phyloP scores from a whole-genome alignment of 2,888 invertebrate genomes.

The Isotomurus palustris region DNA sequence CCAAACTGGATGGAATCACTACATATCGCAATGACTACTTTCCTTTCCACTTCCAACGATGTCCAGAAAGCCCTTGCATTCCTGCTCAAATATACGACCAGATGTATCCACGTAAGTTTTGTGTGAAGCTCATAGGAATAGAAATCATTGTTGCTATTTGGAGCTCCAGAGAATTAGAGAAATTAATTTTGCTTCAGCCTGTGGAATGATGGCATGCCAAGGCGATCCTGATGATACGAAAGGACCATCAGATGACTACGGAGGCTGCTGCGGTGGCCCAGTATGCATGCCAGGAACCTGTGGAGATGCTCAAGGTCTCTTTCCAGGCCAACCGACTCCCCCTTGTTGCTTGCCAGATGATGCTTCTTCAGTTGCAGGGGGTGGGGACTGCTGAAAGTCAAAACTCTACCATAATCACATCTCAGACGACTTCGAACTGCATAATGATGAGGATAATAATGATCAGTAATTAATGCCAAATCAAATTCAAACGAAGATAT shows the following conservation, averaged over 20 bases:
- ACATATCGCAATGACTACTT: slow-evolving; percentile 37
- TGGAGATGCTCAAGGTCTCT: slow-evolving; percentile 6
- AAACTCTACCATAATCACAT: too few species aligned
- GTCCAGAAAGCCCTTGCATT: slow-evolving; percentile 20
- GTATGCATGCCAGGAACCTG: background rate
- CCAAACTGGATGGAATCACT: slow-evolving; percentile 30
- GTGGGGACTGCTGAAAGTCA: slow-evolving; percentile 6
- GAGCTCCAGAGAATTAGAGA: too few species aligned
- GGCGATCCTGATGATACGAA: background rate
- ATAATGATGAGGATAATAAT: too few species aligned
- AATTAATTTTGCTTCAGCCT: background rate
- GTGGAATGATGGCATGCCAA: background rate
- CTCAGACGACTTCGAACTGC: too few species aligned
- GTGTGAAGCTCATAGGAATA: background rate
- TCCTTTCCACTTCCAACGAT: slow-evolving; percentile 36
- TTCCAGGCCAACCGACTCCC: background rate
- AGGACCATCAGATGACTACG: background rate
- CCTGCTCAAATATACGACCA: slow-evolving; percentile 27
- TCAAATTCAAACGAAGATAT: too few species aligned
- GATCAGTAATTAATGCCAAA: too few species aligned
- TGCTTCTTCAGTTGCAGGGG: background rate
- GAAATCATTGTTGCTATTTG: too few species aligned
- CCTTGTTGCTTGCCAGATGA: slow-evolving; percentile 4
- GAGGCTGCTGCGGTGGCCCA: background rate
- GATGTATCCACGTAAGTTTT: slow-evolving; percentile 9